A percentile compares a stretch with the other conserved stretches of the same genome.
These are phyloP conservation scores for Molossus molossus DNA, from an alignment of 2,797 vertebrate genomes.

Conservation along the genomic window DNA sequence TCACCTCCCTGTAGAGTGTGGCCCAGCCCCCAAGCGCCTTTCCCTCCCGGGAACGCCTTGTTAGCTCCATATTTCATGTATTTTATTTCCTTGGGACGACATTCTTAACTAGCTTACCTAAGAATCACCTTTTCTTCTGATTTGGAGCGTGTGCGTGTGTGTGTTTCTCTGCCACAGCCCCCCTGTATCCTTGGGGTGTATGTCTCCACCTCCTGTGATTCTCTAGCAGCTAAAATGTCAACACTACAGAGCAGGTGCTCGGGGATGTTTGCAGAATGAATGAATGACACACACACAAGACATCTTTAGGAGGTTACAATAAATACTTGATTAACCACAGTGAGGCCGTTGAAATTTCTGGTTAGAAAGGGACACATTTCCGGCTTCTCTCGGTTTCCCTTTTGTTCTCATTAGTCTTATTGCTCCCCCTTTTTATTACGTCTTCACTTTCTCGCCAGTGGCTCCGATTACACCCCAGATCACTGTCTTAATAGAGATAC, in stretches of 20 bases:
- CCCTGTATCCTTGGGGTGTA: rapidly evolving
- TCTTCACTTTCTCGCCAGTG: neutral
- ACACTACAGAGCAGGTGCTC: neutral
- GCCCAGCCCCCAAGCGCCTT: no score
- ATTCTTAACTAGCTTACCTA: no score
- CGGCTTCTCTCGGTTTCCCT: neutral
- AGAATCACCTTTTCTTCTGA: no score
- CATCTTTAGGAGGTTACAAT: neutral
- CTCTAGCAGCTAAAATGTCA: neutral
- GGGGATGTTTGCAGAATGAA: neutral
- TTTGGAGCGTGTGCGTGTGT: no score
- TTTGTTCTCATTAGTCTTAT: neutral
- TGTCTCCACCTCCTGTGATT: no score
- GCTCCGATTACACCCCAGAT: neutral
- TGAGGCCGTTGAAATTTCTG: neutral
- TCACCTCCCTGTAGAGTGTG: no score
- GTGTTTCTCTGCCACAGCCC: neutral
- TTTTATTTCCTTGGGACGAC: no score
- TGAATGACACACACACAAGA: neutral
- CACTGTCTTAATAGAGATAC: neutral
- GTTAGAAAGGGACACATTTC: neutral
- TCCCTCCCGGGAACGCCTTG: no score
- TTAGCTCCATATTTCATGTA: no score
- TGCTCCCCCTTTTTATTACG: neutral
- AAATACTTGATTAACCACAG: neutral